These are phyloP conservation scores for Cantharis nigra DNA, from an alignment of 2,888 invertebrate genomes.

Conservation along the genomic window DNA sequence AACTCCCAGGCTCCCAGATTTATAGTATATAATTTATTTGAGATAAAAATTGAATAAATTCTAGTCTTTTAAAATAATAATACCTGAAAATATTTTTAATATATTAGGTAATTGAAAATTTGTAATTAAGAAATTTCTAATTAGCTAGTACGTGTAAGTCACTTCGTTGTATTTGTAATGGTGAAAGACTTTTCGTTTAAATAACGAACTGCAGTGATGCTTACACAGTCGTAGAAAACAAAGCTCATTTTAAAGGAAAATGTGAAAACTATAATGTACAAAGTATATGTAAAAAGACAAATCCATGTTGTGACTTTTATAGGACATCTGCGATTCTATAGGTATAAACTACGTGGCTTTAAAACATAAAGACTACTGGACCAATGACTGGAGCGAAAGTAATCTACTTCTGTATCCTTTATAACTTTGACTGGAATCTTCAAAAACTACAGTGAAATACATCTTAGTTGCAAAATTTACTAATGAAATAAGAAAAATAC, in stretches of 20 bases:
- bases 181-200: not conserved
- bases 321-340: slow-evolving; percentile 52
- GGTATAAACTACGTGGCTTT: slow-evolving; percentile 46
- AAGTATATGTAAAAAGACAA: slow-evolving; percentile 50
- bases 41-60: no score
- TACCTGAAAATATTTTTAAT: no score
- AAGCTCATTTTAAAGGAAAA: slow-evolving; percentile 24
- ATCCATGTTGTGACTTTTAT: slow-evolving; percentile 53
- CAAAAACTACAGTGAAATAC: slow-evolving; percentile 30
- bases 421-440: slow-evolving; percentile 35
- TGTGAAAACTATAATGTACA: slow-evolving; percentile 41
- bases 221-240: slow-evolving; percentile 10
- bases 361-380: slow-evolving; percentile 49
- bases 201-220: not conserved
- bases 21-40: no score
- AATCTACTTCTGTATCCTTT: slow-evolving; percentile 40
- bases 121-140: no score
- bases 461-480: slow-evolving; percentile 22
- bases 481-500: not conserved
- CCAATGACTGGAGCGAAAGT: slow-evolving; percentile 50
- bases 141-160: not conserved
- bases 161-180: not conserved
- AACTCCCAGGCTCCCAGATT: no score
- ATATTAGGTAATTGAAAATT: no score
- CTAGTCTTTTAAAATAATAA: no score